Base-by-base conservation (phyloP, 2,797 vertebrate genomes). In the Enteromius mattozi region DNA sequence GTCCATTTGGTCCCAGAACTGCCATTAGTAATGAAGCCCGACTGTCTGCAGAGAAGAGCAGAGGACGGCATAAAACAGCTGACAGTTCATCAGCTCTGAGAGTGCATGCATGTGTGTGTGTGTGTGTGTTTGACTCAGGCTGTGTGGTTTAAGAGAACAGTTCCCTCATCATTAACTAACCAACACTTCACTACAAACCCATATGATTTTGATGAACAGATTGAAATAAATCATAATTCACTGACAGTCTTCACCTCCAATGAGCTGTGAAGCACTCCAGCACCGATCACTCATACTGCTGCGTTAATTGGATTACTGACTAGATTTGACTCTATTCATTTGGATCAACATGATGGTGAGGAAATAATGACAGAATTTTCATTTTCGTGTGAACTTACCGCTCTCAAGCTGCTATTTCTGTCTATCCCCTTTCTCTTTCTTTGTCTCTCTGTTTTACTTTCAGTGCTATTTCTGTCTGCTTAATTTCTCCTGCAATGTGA, bases 401-500 rank as follows among this genome's bases (percentile, higher is more conserved):
- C 42, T 79, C 19, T 45, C 42, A 79, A 45, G 2, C 59, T 35
- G 10, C 30, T 59, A 7, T 56, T 16, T 63, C 54, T 81, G 24
- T 45, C 51, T 30, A 2, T 78, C 4, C 30, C 21, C n/a, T 30
- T 30, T 72, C 42, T 19, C n/a, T 47, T 13, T 68, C 27, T 68
- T 37, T n/a, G 8, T 70, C 1, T n/a, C 59, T 40, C 21, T 14
- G 1, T 51, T 6, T 74, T 27, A 21, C 45, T 51, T 33, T 81
- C 33, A 24, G 35, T 42, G 37, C 37, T 82, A 63, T 82, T 74
- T 72, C 69, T 24, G 54, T 63, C 69, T 63, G 19, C 24, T 24
- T 49, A 47, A 74, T 74, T 82, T 74, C 69, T 82, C 54, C 69
- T 72, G 66, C 30, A 42, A 13, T 81, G 37, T 72, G 45, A 72